phyloP scores from a whole-genome alignment of 2,888 invertebrate genomes.

The Empis stercorea region DNA sequence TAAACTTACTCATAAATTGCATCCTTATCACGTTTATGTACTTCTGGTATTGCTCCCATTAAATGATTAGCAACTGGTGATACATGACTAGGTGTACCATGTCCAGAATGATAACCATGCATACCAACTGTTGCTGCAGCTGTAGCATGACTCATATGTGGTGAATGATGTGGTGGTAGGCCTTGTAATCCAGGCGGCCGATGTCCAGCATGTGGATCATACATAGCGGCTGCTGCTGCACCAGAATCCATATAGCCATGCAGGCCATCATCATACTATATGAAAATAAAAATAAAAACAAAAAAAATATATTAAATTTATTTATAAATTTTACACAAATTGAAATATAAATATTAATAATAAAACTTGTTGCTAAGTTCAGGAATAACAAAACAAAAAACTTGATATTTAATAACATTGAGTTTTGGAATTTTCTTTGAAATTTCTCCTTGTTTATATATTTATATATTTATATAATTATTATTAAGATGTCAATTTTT shows the following conservation, averaged over 20 bases:
- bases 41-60: constrained; percentile 74
- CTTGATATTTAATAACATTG: no score
- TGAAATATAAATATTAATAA: no score
- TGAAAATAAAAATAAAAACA: constrained; percentile 16
- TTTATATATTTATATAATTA: no score
- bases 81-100: constrained; percentile 59
- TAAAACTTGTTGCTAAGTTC: no score
- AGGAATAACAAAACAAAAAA: no score
- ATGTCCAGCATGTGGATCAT: constrained; percentile 62
- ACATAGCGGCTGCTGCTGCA: constrained; percentile 50
- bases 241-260: constrained; percentile 74
- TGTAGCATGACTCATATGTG: constrained; percentile 64
- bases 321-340: no score
- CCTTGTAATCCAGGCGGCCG: constrained; percentile 45
- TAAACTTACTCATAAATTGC: constrained; percentile 92
- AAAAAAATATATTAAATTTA: constrained; percentile 2
- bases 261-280: constrained; percentile 92
- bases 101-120: constrained; percentile 45
- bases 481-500: no score
- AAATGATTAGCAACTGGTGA: constrained; percentile 77
- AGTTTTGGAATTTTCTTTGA: no score
- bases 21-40: constrained; percentile 95
- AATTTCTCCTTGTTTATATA: no score
- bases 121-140: constrained; percentile 45
- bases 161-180: constrained; percentile 61